Evolutionary conservation across 2,888 invertebrate genomes (phyloP), one percentile per base, ranked within the genome.

Genomic region (Polydrusus pterygomalis): DNA sequence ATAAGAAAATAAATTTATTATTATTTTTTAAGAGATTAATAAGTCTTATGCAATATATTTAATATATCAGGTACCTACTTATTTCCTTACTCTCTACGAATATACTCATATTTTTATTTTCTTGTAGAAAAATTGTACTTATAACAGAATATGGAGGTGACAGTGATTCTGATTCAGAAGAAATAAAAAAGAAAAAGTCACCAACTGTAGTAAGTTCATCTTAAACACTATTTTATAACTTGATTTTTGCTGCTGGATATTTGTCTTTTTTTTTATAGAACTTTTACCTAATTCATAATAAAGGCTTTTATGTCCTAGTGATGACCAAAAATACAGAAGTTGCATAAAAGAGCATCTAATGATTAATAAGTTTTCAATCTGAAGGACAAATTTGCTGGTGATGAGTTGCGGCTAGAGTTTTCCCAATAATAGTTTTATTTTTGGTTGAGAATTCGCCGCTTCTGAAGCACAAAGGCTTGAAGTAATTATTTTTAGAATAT

Each of bases 131-230:
- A 88, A 90, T 91, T 79, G 90, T 90, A 81, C 87, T 91, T 84
- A 91, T 91, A 78, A 89, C 91, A 6, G 90, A 90, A 0, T 91
- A 89, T 81, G 89, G 89, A n/a, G 89, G 88, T 51, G 89, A 89
- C 75, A 86, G 87, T 11, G 88, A 88, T 70, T 85, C 86, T 34
- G 87, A 87, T 77, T 84, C 86, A 1, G 85, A 86, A 17, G 60
- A 49, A 18, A n/a, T 15, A 49, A 18, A 13, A 81, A 71, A 30
- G 74, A 20, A n/a, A 17, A 60, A 63, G 11, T 38, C 17, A 60
- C 3, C 11, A 11, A 15, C 15, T 38, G 11, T 15, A 60, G 58
- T 60, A 60, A 60, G 58, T 60, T 11, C 8, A 54, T 25, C 25
- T 25, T 25, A 25, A 25, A 25, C 25, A 25, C 1, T 25, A 25